A percentile compares a stretch with the other conserved stretches of the same genome.
Conservation (phyloP, 2,797 vertebrate species). For the Acridotheres tristis region DNA sequence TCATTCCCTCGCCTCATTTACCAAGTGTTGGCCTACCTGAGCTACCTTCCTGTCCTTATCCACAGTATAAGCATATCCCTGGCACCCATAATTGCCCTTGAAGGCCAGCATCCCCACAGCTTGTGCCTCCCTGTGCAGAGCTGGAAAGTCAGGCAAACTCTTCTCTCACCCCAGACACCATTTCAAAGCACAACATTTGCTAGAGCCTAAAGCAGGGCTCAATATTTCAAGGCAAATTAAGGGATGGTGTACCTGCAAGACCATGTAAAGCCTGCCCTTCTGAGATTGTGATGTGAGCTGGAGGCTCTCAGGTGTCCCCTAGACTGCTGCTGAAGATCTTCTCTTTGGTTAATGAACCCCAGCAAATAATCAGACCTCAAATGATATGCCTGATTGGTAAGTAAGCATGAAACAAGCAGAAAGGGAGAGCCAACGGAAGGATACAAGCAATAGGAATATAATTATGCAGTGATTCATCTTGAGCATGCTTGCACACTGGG, state of each 20-base stretch:
- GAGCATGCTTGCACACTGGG: background rate
- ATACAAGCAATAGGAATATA: slow-evolving; percentile 23
- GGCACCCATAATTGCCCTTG: background rate
- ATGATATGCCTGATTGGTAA: background rate
- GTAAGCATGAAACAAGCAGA: background rate
- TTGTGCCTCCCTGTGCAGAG: rapidly evolving
- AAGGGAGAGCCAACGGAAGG: slow-evolving; percentile 12
- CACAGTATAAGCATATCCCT: rapidly evolving
- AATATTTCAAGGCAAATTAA: background rate
- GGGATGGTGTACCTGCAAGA: background rate
- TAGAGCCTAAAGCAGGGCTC: background rate
- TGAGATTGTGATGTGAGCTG: background rate
- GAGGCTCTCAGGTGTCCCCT: background rate
- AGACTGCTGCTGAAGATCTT: background rate
- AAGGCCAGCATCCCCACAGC: background rate
- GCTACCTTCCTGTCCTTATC: background rate
- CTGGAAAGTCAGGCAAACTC: background rate
- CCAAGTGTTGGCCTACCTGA: background rate
- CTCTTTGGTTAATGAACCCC: background rate
- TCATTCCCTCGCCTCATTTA: background rate
- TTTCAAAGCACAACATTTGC: background rate
- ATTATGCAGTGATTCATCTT: slow-evolving; percentile 44
- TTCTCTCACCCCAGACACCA: background rate
- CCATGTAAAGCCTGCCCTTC: background rate
- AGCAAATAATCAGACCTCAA: background rate